These are phyloP conservation scores for Petrosia ficiformis DNA, from an alignment of 37 sponge, comb jelly and placozoan genomes.

Conservation along the genomic window DNA sequence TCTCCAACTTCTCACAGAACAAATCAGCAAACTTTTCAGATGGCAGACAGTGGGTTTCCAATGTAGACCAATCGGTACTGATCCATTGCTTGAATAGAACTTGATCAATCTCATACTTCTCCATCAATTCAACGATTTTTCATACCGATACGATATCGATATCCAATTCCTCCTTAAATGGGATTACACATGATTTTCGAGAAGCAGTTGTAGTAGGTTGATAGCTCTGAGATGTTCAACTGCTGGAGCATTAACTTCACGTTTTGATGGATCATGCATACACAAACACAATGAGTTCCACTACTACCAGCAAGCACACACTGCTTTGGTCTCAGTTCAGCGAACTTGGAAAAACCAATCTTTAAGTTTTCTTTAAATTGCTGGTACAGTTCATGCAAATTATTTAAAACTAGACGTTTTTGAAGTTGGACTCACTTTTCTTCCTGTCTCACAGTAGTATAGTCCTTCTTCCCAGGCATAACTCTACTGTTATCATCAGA, in stretches of 20 bases:
- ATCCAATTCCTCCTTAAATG: too few relatives aligned
- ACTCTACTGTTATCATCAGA: conserved; percentile 29
- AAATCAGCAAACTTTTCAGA: conserved; percentile 38
- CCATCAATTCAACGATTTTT: too few relatives aligned
- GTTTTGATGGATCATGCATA: conserved; percentile 60
- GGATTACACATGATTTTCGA: conserved; percentile 38
- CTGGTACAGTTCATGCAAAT: conserved; percentile 38
- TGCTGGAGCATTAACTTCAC: conserved; percentile 32
- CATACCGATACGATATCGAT: too few relatives aligned
- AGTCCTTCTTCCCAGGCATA: conserved; percentile 63
- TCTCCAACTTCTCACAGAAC: conserved; percentile 10
- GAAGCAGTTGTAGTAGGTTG: conserved; percentile 34
- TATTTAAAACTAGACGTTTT: conserved; percentile 48
- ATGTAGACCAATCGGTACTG: conserved; percentile 18
- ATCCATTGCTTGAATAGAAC: conserved; percentile 40
- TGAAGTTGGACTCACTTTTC: conserved; percentile 12
- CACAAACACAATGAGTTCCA: conserved; percentile 67
- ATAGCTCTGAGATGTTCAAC: neutral
- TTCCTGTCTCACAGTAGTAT: conserved; percentile 12
- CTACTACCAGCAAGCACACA: conserved; percentile 57
- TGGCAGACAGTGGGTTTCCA: conserved; percentile 26
- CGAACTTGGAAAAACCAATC: conserved; percentile 60
- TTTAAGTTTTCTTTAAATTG: conserved; percentile 25
- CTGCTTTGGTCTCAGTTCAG: conserved; percentile 34
- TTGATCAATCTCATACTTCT: conserved; percentile 11